Evolutionary conservation across 2,113 vertebrate genomes (phyloP).

Genomic region (Brachypteracias leptosomus): DNA sequence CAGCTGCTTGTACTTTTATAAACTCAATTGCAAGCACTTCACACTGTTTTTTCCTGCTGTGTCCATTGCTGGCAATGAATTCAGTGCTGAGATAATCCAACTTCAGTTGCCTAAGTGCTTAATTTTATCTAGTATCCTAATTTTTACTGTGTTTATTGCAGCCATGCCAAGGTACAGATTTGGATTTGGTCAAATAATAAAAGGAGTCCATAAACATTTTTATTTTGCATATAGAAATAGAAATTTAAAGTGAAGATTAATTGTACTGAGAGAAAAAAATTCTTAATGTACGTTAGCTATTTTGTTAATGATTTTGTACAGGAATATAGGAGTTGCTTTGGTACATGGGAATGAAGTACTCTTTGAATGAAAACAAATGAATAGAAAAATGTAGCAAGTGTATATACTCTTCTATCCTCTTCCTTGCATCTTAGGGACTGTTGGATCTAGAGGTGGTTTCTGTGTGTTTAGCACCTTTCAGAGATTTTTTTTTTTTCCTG

Average conservation of each 20-base stretch:
- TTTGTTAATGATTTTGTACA: background rate
- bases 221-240: background rate
- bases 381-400: accelerated
- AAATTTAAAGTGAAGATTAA: background rate
- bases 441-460: background rate
- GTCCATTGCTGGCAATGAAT: slow-evolving; percentile 8
- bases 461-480: background rate
- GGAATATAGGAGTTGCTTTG: background rate
- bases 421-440: background rate
- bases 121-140: slow-evolving; percentile 6
- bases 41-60: slow-evolving; percentile 35
- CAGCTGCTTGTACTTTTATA: slow-evolving; percentile 16
- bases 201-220: background rate
- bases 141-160: background rate
- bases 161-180: background rate
- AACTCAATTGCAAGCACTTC: background rate
- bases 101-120: background rate
- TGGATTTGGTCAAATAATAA: background rate
- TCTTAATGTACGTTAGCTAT: background rate
- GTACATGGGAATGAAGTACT: background rate
- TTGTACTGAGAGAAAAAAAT: background rate
- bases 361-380: background rate
- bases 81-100: slow-evolving; percentile 32
- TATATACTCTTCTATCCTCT: background rate
- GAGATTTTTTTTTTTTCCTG: background rate